Evolutionary conservation across 64 coral and sea anemone genomes (phyloP).

Genomic region (Trachythela sp.): DNA sequence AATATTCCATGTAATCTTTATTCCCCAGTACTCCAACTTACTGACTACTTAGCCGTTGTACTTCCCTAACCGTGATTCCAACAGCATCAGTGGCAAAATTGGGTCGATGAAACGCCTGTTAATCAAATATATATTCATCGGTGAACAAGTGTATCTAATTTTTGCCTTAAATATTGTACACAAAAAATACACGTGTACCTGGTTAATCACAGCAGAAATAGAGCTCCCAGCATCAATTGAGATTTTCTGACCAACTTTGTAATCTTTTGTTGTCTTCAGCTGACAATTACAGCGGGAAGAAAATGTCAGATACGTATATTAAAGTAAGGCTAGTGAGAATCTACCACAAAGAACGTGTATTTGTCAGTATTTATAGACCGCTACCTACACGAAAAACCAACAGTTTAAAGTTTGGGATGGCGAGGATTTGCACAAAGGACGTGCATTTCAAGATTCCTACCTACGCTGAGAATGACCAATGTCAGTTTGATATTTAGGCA

Average conservation of each 20-base stretch:
- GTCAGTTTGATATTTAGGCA: too few species aligned
- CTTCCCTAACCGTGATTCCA: slow-evolving; percentile 79
- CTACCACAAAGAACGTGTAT: too few species aligned
- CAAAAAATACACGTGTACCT: not conserved
- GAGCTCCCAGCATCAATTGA: not conserved
- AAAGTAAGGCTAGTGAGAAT: too few species aligned
- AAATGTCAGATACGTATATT: not conserved
- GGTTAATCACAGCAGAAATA: not conserved
- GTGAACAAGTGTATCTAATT: not conserved
- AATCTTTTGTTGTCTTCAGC: not conserved
- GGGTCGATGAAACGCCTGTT: slow-evolving; percentile 73
- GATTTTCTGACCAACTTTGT: slow-evolving; percentile 10
- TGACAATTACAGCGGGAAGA: not conserved
- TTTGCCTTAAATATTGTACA: too few species aligned
- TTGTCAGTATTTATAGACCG: too few species aligned
- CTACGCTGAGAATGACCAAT: too few species aligned
- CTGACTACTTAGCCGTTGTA: slow-evolving; percentile 55
- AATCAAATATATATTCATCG: not conserved
- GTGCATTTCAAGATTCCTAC: too few species aligned
- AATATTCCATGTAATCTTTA: too few species aligned
- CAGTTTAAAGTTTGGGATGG: too few species aligned
- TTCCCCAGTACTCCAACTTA: not conserved
- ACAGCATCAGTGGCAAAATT: slow-evolving; percentile 95
- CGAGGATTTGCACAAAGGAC: too few species aligned
- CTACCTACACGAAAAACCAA: too few species aligned